These are phyloP conservation scores for Chrosomus eos DNA, from an alignment of 2,797 vertebrate species.

Conservation along the genomic window DNA sequence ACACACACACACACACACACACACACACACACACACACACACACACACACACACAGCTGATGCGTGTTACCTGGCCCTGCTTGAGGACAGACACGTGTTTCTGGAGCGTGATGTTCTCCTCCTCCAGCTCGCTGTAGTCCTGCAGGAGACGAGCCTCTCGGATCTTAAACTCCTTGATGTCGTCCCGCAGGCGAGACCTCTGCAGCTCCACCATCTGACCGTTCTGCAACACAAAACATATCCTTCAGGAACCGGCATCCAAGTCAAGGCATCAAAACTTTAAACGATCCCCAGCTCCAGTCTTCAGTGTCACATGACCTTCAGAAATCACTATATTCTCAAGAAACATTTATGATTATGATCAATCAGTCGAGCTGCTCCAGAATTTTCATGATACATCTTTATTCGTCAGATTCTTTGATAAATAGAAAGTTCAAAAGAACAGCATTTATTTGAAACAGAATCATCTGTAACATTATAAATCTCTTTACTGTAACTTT, in stretches of 20 bases:
- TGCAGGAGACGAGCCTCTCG: constrained; percentile 93
- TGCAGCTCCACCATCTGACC: constrained; percentile 92
- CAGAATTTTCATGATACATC: too few relatives aligned
- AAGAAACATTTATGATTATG: neutral
- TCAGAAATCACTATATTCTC: too few relatives aligned
- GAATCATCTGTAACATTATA: neutral
- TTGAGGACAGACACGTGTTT: constrained; percentile 95
- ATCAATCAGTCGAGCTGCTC: too few relatives aligned
- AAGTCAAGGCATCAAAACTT: too few relatives aligned
- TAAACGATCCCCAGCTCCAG: too few relatives aligned
- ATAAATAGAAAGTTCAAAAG: neutral
- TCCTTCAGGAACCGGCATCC: too few relatives aligned
- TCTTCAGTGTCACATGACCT: neutral
- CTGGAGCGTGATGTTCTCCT: constrained; percentile 98
- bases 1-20: too few relatives aligned
- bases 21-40: too few relatives aligned
- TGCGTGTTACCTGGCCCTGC: constrained; percentile 87
- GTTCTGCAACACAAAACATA: too few relatives aligned
- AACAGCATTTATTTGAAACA: neutral
- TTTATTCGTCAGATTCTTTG: neutral
- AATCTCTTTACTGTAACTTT: neutral
- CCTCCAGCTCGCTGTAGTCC: constrained; percentile 96
- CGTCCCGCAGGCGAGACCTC: constrained; percentile 89
- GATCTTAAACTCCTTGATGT: constrained; percentile 98
- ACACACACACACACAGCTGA: too few relatives aligned